Evolutionary conservation across 2,797 vertebrate genomes (phyloP).

Genomic region (Manis pentadactyla): DNA sequence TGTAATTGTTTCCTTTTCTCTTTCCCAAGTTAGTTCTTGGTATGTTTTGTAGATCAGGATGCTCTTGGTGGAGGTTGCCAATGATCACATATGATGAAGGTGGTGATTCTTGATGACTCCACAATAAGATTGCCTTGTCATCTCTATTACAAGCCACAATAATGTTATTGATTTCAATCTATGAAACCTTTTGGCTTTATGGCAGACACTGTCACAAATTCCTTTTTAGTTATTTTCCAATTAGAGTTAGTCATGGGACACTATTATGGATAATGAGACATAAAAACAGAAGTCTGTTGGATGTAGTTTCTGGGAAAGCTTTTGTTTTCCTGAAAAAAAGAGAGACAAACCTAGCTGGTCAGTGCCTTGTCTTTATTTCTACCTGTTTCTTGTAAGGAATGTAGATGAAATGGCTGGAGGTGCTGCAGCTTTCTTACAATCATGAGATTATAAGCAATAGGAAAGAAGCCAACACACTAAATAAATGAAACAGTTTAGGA

Average conservation of each 20-base stretch:
- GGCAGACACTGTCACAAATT: background rate
- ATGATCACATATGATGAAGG: background rate
- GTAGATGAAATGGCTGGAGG: background rate
- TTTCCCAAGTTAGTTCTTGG: background rate
- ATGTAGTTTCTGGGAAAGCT: background rate
- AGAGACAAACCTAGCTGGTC: background rate
- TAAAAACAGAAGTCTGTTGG: background rate
- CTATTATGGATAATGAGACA: background rate
- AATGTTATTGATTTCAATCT: background rate
- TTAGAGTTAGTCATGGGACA: background rate
- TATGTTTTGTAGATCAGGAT: background rate
- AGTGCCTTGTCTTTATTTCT: background rate
- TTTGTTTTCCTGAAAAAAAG: background rate
- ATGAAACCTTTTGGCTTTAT: background rate
- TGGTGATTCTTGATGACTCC: background rate
- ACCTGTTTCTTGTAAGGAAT: background rate
- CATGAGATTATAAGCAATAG: background rate
- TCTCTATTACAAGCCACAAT: background rate
- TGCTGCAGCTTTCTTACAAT: background rate
- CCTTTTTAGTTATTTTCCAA: constrained; percentile 21
- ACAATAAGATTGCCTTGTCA: background rate
- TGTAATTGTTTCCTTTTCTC: background rate
- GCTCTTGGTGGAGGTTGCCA: background rate
- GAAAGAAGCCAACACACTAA: constrained; percentile 8
- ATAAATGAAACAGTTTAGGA: background rate